These are phyloP conservation scores for Drosophila borborema DNA, from an alignment of 2,888 invertebrate genomes.

Conservation along the genomic window DNA sequence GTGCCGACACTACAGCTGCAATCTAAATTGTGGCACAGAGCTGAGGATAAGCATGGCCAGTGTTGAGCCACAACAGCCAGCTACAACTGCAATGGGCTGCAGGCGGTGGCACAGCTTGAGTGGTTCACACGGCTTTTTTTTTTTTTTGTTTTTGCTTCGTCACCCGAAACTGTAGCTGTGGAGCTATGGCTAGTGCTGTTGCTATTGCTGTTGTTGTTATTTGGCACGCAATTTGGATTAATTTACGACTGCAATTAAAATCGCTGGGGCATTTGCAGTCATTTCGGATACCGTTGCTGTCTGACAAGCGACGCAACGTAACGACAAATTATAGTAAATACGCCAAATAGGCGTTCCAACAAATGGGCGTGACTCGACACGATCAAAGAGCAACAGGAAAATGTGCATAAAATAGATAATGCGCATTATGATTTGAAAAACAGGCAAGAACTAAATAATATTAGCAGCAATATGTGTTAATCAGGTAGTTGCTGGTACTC, in stretches of 20 bases:
- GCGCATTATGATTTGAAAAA: constrained; percentile 56
- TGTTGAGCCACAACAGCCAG: constrained; percentile 29
- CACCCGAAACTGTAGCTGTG: constrained; percentile 22
- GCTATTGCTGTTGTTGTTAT: constrained; percentile 50
- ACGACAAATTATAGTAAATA: constrained; percentile 33
- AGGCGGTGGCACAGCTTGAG: constrained; percentile 66
- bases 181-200: constrained; percentile 18
- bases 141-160: constrained; percentile 38
- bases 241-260: constrained; percentile 84
- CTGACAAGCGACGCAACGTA: constrained; percentile 39
- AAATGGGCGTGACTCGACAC: constrained; percentile 37
- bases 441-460: neutral
- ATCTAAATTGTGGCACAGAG: constrained; percentile 8
- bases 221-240: constrained; percentile 80
- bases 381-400: constrained; percentile 71
- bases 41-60: constrained; percentile 28
- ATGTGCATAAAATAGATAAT: constrained; percentile 76
- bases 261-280: constrained; percentile 52
- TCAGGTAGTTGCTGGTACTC: constrained; percentile 55
- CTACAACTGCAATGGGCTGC: constrained; percentile 66
- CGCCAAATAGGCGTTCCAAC: constrained; percentile 8
- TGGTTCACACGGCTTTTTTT: constrained; percentile 65
- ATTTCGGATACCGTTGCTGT: constrained; percentile 33
- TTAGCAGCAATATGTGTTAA: constrained; percentile 51
- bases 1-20: constrained; percentile 36